Evolutionary conservation across 1,140 invertebrate species (phyloP).

Genomic region (Holcopasites calliopsidis): DNA sequence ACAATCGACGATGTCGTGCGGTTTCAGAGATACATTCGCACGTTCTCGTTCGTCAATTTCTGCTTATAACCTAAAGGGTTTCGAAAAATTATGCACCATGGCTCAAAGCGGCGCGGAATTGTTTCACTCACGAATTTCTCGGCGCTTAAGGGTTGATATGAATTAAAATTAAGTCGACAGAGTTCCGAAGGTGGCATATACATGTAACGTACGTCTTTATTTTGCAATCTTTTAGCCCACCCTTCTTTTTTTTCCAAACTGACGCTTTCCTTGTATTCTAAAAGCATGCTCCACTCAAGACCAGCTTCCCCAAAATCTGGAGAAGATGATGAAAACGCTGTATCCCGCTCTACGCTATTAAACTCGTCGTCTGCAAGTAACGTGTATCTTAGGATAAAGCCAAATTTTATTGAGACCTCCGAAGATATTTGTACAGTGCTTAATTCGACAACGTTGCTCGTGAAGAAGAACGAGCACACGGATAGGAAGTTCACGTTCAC

Average conservation of each 20-base stretch:
- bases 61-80: background rate
- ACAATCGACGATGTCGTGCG: background rate
- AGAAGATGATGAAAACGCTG: background rate
- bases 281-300: background rate
- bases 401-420: conserved; percentile 43
- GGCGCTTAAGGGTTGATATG: background rate
- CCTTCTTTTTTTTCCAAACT: no score
- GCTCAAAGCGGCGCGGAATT: background rate
- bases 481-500: conserved; percentile 65
- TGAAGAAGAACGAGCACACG: conserved; percentile 48
- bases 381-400: conserved; percentile 71
- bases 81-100: background rate
- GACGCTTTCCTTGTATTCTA: no score
- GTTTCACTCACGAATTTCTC: background rate
- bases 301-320: background rate
- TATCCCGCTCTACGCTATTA: background rate
- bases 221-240: no score
- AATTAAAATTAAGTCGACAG: background rate
- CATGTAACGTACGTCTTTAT: no score
- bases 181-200: no score
- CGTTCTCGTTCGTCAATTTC: background rate
- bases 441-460: conserved; percentile 60
- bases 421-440: conserved; percentile 60
- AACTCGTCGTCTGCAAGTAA: conserved; percentile 18
- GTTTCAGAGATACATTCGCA: background rate